Base-by-base conservation (phyloP, 2,888 invertebrate species). In the Brachylomia viminalis region DNA sequence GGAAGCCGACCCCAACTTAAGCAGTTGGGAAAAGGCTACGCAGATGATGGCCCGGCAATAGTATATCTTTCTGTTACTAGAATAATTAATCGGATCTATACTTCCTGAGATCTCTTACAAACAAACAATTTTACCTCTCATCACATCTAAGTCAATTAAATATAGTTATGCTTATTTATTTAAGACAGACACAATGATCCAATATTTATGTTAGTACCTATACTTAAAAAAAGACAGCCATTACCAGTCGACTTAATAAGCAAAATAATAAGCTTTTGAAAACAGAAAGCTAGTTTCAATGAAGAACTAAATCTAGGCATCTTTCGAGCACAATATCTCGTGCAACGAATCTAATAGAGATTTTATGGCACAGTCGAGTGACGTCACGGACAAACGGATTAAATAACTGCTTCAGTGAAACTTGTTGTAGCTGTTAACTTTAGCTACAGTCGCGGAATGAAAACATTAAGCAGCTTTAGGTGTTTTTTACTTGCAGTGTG, bases 381-480 rank as follows among this genome's bases (percentile, higher is more conserved):
- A 75, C 75, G 70, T 79, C 79, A 75, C 33, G 30, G 68, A 59
- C 49, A 71, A 82, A 58, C 70, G 72, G 65, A 75, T 71, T 58
- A 67, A 66, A 58, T 80, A 66, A 83, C 83, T 66, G 72, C 49
- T 72, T 62, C 64, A 74, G 33, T 17, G 45, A 59, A 82, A 75
- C 58, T 82, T 72, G 58, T 52, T 38, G 64, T 59, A 72, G 58
- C 33, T 52, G 61, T 56, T 80, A 38, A 56, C 47, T 64, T 64
- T 76, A 69, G 33, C 42, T 68, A 17, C 47, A 62, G 30, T 61
- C 52, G 17, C 8, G 2, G 15, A 66, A 42, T 61, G 27, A 42
- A 69, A 54, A 65, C 62, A 17, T 65, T 70, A 42, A 58, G 45
- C 13, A 52, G 64, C 13, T 58, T 30, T 42, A 15, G 13, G n/a